Base-by-base conservation (phyloP, 2,797 vertebrate species). In the Tenualosa thibaudeaui region DNA sequence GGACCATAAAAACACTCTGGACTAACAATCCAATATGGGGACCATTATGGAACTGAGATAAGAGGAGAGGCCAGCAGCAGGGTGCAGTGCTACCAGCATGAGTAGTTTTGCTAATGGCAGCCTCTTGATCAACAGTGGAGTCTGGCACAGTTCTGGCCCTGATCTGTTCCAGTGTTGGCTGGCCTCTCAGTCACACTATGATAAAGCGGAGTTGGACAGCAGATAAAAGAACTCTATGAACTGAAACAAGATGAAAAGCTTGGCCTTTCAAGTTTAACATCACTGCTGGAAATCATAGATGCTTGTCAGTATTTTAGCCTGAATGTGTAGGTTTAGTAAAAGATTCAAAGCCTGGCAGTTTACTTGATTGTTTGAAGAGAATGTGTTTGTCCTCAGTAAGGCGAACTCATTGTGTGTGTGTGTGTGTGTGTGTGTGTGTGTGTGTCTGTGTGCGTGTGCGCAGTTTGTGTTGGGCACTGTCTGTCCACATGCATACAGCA, bases 21-120 rank as follows among this genome's bases (percentile, higher is more conserved):
- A 10, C 58, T 62, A 62, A 62, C 58, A 62, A n/a, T 62, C 58
- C 58, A 62, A 62, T 62, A 62, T 62, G 58, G 58, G 24, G 58
- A 24, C 58, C 58, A 62, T 58, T 62, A 62, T 51, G 7, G n/a
- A 62, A 24, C n/a, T 9, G n/a, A 62, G 58, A 62, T 62, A 62
- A 62, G 22, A 62, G n/a, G 58, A n/a, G 58, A 9, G 58, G 22
- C 22, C 22, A 24, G 58, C 4, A 24, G 58, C n/a, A 62, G 58
- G n/a, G 58, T 24, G n/a, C 58, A 62, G 5, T 24, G 22, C 58
- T 24, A 62, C 58, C 58, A n/a, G 22, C 58, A 58, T 9, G 10
- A 9, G n/a, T 62, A 62, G 5, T n/a, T 24, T 24, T 62, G 56
- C 19, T 58, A 58, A 58, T 58, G 56, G 19, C 6, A 24, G n/a